Evolutionary conservation across 2,797 vertebrate species (phyloP).

Genomic region (Spatula clypeata): DNA sequence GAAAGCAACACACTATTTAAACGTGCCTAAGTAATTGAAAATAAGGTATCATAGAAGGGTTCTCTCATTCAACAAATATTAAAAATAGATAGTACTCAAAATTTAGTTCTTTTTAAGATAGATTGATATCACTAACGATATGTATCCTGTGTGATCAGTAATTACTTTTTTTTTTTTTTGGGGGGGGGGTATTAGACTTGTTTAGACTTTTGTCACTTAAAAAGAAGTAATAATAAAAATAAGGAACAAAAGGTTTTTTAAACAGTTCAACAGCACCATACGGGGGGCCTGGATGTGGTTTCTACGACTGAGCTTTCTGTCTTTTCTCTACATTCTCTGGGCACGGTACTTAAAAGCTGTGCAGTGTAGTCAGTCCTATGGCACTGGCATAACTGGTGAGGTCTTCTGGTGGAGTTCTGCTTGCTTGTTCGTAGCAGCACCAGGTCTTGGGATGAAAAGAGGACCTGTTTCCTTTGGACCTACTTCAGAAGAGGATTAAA

Average conservation of each 20-base stretch:
- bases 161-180: neutral
- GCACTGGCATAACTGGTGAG: neutral
- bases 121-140: neutral
- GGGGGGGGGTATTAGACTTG: neutral
- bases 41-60: neutral
- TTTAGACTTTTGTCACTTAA: neutral
- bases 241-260: rapidly evolving
- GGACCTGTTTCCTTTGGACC: neutral
- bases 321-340: neutral
- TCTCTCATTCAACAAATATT: neutral
- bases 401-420: neutral
- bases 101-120: neutral
- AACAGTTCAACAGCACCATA: neutral
- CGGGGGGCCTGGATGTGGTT: neutral
- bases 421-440: neutral
- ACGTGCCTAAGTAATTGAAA: neutral
- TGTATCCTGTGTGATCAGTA: neutral
- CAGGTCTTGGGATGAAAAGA: neutral
- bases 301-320: neutral
- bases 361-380: constrained; percentile 9
- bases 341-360: neutral
- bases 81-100: neutral
- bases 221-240: neutral
- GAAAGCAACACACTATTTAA: neutral
- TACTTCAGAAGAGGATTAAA: rapidly evolving